These are phyloP conservation scores for Ischnura elegans DNA, from an alignment of 2,888 invertebrate species.

Conservation along the genomic window DNA sequence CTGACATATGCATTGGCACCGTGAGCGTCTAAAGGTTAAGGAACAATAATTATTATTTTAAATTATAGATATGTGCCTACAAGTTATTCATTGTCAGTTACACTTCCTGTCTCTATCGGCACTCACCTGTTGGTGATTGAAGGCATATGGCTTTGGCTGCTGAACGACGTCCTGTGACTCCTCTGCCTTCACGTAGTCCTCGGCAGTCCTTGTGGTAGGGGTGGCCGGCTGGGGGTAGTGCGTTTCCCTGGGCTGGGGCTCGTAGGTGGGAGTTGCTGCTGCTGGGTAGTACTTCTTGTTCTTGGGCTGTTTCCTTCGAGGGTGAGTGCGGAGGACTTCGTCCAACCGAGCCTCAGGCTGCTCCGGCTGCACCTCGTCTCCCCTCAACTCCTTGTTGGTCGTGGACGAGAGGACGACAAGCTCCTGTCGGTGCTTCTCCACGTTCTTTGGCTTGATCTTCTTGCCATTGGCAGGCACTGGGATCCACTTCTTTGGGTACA, in stretches of 20 bases:
- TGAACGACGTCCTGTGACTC: not conserved
- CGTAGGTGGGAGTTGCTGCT: not conserved
- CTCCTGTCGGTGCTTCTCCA: constrained; percentile 47
- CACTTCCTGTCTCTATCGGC: too few relatives aligned
- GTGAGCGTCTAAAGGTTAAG: too few relatives aligned
- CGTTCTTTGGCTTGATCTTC: constrained; percentile 38
- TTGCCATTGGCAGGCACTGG: not conserved
- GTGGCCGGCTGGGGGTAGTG: not conserved
- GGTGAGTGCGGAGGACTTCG: constrained; percentile 2
- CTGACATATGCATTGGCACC: too few relatives aligned
- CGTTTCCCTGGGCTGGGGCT: not conserved
- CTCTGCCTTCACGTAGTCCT: not conserved
- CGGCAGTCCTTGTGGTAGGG: not conserved
- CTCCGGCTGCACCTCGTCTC: not conserved
- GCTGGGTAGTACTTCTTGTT: not conserved
- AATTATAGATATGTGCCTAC: too few relatives aligned
- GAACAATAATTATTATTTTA: too few relatives aligned
- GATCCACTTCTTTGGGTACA: constrained; percentile 57
- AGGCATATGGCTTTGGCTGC: not conserved
- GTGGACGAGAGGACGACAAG: constrained; percentile 26
- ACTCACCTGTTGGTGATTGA: constrained; percentile 33
- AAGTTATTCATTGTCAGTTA: too few relatives aligned
- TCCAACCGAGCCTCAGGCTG: not conserved
- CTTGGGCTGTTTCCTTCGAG: not conserved
- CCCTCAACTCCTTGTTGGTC: constrained; percentile 38